Conservation (phyloP, 2,888 invertebrate species). For the Portevinia maculata region DNA sequence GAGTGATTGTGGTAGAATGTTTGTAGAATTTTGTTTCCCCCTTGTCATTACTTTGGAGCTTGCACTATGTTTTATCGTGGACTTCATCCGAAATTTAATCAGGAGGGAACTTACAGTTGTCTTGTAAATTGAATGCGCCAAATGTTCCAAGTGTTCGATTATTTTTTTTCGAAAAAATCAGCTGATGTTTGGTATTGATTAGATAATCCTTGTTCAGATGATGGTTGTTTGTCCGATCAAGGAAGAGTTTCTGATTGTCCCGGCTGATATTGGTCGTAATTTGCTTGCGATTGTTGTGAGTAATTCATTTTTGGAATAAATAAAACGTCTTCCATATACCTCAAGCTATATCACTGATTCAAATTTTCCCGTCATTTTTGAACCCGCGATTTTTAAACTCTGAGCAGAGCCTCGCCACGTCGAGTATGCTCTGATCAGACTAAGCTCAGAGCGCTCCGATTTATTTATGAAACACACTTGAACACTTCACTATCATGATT, state of each 20-base stretch:
- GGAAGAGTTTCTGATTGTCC: slow-evolving; percentile 85
- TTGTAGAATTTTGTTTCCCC: slow-evolving; percentile 83
- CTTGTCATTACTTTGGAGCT: slow-evolving; percentile 82
- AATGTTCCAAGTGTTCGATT: slow-evolving; percentile 84
- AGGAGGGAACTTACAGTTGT: too few relatives aligned
- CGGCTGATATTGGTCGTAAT: slow-evolving; percentile 77
- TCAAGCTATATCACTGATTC: slow-evolving; percentile 79
- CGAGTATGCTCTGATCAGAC: too few relatives aligned
- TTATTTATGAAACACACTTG: too few relatives aligned
- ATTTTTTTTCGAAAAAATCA: slow-evolving; percentile 87
- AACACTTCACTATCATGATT: too few relatives aligned
- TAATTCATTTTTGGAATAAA: slow-evolving; percentile 31
- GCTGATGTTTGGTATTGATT: slow-evolving; percentile 85
- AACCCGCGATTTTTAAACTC: too few relatives aligned
- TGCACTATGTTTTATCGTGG: slow-evolving; percentile 85
- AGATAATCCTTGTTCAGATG: slow-evolving; percentile 85
- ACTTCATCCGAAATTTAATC: too few relatives aligned
- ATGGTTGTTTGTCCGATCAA: slow-evolving; percentile 85
- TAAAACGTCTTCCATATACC: slow-evolving; percentile 58
- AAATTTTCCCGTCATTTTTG: too few relatives aligned
- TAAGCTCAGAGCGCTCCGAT: too few relatives aligned
- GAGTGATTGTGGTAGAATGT: slow-evolving; percentile 86
- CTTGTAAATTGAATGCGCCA: too few relatives aligned
- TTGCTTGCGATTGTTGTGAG: slow-evolving; percentile 39
- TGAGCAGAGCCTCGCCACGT: too few relatives aligned